A percentile compares a stretch with the other conserved stretches of the same genome.
Conservation (phyloP, 2,888 invertebrate species). For the Nymphalis polychloros region DNA sequence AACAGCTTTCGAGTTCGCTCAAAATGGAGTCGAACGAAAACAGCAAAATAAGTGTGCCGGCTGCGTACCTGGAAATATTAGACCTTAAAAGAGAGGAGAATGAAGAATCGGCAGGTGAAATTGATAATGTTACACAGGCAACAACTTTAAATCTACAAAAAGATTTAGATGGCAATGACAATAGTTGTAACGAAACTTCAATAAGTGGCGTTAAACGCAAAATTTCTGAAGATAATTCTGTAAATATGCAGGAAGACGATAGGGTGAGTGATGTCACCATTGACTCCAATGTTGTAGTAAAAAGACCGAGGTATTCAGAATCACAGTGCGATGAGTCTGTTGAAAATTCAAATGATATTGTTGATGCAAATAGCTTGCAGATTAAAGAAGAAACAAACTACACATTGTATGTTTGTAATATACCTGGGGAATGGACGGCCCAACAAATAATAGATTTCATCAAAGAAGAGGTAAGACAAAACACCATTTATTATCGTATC, state of each 20-base stretch:
- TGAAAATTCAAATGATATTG: slow-evolving; percentile 11
- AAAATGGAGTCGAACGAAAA: slow-evolving; percentile 32
- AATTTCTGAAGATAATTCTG: slow-evolving; percentile 20
- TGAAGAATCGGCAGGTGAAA: slow-evolving; percentile 15
- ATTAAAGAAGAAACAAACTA: slow-evolving; percentile 7
- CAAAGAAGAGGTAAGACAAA: slow-evolving; percentile 31
- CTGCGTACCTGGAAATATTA: slow-evolving; percentile 18
- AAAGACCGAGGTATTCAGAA: slow-evolving; percentile 32
- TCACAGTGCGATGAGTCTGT: slow-evolving; percentile 22
- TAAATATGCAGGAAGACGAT: slow-evolving; percentile 26
- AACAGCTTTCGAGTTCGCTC: not conserved
- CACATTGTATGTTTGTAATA: slow-evolving; percentile 31
- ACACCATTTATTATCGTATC: not conserved
- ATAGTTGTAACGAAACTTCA: slow-evolving; percentile 9
- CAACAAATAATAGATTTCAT: slow-evolving; percentile 37
- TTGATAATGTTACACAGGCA: slow-evolving; percentile 1
- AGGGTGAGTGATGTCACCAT: slow-evolving; percentile 27
- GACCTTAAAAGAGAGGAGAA: slow-evolving; percentile 18
- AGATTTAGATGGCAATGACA: not conserved
- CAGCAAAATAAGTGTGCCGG: slow-evolving; percentile 22
- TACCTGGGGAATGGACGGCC: slow-evolving; percentile 35
- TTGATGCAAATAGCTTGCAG: slow-evolving; percentile 2
- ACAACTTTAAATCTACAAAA: slow-evolving; percentile 7
- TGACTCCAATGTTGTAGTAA: slow-evolving; percentile 28
- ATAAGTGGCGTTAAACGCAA: slow-evolving; percentile 27